Percentiles rank a stretch among this genome's conserved stretches.
Evolutionary conservation across 2,797 vertebrate genomes (phyloP).

Genomic region (Halcyon badia): DNA sequence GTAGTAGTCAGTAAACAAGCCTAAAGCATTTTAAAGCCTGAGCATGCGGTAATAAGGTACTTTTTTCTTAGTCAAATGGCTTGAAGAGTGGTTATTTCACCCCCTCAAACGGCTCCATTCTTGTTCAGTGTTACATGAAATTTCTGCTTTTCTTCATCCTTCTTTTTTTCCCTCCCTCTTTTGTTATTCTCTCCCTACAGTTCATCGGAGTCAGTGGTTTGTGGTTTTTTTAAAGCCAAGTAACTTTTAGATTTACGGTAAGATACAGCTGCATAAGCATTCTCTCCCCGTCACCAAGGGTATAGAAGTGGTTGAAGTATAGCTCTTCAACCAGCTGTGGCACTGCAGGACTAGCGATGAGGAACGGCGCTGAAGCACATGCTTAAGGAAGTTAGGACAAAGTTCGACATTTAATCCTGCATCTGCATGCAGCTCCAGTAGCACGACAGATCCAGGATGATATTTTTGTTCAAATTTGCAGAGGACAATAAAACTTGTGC

Average conservation of each 20-base stretch:
- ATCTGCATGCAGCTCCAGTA: neutral
- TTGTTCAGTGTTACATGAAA: neutral
- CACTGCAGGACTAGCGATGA: slow-evolving; percentile 48
- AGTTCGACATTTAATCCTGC: neutral
- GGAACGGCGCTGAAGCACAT: neutral
- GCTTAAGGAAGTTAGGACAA: neutral
- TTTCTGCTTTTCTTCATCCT: neutral
- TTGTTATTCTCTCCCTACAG: neutral
- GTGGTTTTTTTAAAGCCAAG: neutral
- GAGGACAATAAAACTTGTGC: neutral
- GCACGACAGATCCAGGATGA: neutral
- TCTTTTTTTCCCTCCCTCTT: neutral
- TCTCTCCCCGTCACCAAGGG: neutral
- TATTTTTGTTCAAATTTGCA: neutral
- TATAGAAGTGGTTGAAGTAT: neutral
- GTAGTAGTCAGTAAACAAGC: neutral
- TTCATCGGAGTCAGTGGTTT: neutral
- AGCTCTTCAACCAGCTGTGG: slow-evolving; percentile 13
- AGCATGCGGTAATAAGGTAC: neutral
- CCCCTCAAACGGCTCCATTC: neutral
- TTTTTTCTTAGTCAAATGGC: neutral
- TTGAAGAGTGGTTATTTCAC: neutral
- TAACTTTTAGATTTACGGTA: fast-evolving
- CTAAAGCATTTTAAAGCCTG: neutral
- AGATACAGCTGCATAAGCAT: neutral